These are phyloP conservation scores for Ceramica pisi DNA, from an alignment of 2,888 invertebrate genomes.

Conservation along the genomic window DNA sequence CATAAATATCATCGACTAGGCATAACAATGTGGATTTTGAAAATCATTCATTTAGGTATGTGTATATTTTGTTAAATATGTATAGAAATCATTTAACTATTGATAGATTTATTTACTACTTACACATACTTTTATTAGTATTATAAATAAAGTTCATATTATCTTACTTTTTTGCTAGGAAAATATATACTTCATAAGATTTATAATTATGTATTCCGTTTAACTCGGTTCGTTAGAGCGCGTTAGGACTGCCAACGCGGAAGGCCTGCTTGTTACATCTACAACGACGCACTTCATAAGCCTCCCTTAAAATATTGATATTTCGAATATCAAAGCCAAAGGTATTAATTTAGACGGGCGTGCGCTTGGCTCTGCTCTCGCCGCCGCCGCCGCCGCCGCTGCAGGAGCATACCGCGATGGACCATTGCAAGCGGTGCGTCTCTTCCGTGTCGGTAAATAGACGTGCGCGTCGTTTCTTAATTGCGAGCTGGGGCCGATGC, in stretches of 20 bases:
- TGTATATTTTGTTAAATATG: background rate
- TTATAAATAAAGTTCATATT: slow-evolving; percentile 25
- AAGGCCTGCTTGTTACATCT: slow-evolving; percentile 81
- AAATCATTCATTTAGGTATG: background rate
- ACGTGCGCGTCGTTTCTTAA: slow-evolving; percentile 88
- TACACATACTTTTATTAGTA: background rate
- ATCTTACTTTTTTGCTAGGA: slow-evolving; percentile 51
- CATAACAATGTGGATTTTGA: background rate
- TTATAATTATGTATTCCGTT: slow-evolving; percentile 74
- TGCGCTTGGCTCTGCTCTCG: slow-evolving; percentile 80
- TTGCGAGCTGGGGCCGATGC: slow-evolving; percentile 88
- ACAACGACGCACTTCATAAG: slow-evolving; percentile 85
- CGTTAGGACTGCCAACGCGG: slow-evolving; percentile 84
- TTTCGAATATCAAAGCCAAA: slow-evolving; percentile 90
- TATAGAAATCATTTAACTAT: background rate
- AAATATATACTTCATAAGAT: slow-evolving; percentile 64
- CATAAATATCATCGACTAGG: slow-evolving; percentile 7
- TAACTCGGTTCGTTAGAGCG: slow-evolving; percentile 80
- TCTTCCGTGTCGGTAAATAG: slow-evolving; percentile 90
- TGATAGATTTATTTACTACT: too few relatives aligned
- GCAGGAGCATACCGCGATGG: slow-evolving; percentile 83
- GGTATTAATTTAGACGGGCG: slow-evolving; percentile 88
- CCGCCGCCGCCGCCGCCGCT: slow-evolving; percentile 57
- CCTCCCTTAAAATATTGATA: slow-evolving; percentile 89
- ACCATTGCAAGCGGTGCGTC: slow-evolving; percentile 87